These are phyloP conservation scores for Sesamia nonagrioides DNA, from an alignment of 1,140 invertebrate genomes.

Conservation along the genomic window DNA sequence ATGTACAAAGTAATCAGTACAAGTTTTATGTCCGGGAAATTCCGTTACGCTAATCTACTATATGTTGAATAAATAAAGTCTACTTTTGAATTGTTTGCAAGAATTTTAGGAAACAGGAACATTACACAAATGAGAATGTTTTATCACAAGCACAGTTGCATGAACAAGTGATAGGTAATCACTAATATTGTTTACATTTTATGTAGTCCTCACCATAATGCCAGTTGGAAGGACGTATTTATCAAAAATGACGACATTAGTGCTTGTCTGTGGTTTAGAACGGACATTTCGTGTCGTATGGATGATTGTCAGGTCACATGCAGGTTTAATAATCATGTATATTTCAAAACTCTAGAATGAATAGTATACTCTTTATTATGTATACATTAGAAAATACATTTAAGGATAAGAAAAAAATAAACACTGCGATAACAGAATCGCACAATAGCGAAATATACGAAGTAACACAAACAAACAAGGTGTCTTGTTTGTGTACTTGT, in stretches of 20 bases:
- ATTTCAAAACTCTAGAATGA: neutral
- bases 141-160: slow-evolving; percentile 27
- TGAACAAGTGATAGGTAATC: slow-evolving; percentile 33
- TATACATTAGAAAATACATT: neutral
- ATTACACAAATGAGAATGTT: slow-evolving; percentile 39
- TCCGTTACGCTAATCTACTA: slow-evolving; percentile 9
- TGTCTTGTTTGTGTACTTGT: too few relatives aligned
- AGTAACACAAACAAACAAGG: neutral
- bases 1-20: neutral
- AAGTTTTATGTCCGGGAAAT: slow-evolving; percentile 7
- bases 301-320: slow-evolving; percentile 17
- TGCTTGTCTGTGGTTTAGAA: slow-evolving; percentile 11
- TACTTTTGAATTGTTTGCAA: slow-evolving; percentile 1
- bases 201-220: slow-evolving; percentile 12
- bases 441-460: neutral
- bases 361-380: neutral
- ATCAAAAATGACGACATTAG: slow-evolving; percentile 18
- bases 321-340: slow-evolving; percentile 6
- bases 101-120: slow-evolving; percentile 14
- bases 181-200: slow-evolving; percentile 35
- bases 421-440: neutral
- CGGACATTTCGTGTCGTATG: neutral
- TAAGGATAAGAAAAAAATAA: neutral
- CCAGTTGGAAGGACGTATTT: slow-evolving; percentile 21
- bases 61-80: slow-evolving; percentile 6